Evolutionary conservation across 1,140 invertebrate species (phyloP).

Genomic region (Ceratoteleas bidentatus): DNA sequence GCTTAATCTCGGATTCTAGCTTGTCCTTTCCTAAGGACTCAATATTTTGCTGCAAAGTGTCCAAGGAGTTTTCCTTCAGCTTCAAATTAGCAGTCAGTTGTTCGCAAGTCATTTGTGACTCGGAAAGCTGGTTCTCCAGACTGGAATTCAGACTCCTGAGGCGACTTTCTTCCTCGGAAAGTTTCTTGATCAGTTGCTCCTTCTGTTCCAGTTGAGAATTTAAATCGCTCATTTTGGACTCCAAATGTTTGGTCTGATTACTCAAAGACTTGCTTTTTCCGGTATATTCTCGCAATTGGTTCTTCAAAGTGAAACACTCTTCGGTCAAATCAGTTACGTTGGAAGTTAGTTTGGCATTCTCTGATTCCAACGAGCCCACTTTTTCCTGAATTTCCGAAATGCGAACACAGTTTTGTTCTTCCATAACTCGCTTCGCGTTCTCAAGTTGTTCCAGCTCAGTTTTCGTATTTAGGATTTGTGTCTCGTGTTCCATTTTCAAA

Average conservation of each 20-base stretch:
- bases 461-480: conserved; percentile 26
- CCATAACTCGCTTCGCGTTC: conserved; percentile 50
- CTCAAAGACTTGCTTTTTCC: conserved; percentile 10
- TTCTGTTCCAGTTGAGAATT: conserved; percentile 8
- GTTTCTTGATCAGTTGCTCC: conserved; percentile 28
- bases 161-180: conserved; percentile 33
- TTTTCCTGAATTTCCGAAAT: conserved; percentile 16
- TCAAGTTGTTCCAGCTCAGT: conserved; percentile 44
- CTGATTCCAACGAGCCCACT: conserved; percentile 28
- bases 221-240: conserved; percentile 12
- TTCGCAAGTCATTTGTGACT: conserved; percentile 50
- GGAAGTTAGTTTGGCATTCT: conserved; percentile 31
- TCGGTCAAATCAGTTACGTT: conserved; percentile 13
- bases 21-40: conserved; percentile 66
- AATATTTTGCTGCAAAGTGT: conserved; percentile 60
- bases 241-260: conserved; percentile 18
- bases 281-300: conserved; percentile 5
- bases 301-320: conserved; percentile 22
- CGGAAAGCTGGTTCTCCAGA: conserved; percentile 56
- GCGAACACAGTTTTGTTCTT: conserved; percentile 44
- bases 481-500: conserved; percentile 27
- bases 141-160: conserved; percentile 36
- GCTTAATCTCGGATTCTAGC: conserved; percentile 65
- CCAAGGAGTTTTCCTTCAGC: conserved; percentile 67
- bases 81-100: conserved; percentile 64